Evolutionary conservation across 2,797 vertebrate genomes (phyloP), one percentile per base, ranked within the genome.

Genomic region (Manis javanica): DNA sequence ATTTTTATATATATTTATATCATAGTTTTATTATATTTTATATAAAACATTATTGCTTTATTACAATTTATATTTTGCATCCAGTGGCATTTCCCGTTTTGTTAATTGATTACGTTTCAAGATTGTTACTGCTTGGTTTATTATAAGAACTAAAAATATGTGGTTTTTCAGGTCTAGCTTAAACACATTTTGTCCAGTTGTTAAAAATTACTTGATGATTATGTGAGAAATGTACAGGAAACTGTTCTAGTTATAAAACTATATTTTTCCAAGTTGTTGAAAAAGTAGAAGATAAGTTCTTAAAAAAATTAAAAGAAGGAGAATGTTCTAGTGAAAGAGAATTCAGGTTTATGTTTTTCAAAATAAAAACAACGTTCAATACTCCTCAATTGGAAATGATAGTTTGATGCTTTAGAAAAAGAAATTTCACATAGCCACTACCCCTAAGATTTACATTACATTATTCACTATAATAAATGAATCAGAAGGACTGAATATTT

Each of bases 161-260:
- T 37, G 5, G 85, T 53, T 69, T 18, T 26, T 89, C 63, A 85
- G 46, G 6, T 7, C 7, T 49, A 39, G 37, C 13, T 77, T 63
- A 49, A 87, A 34, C 4, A 57, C 18, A 34, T 53, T 95, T 94
- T 64, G 3, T 81, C 24, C 37, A 53, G 7, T 72, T 46, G 69
- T 21, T 49, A 81, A 94, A 90, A 83, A 34, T 75, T 10, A 29
- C 7, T 21, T 29, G 83, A 63, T 53, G 59, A 46, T 78, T 85
- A 61, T 34, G 34, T 68, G 91, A 91, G n/a, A 84, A 92, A 89
- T 72, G 34, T 57, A 51, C 57, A 51, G 3, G 14, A 84, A 77
- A 75, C 3, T 37, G 82, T 83, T 61, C 53, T 86, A n/a, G 46
- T 79, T 87, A 61, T 49, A 90, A 91, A 95, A 59, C 94, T 77